Evolutionary conservation across 1,140 invertebrate species (phyloP), one percentile per base, ranked within the genome.

Genomic region (Maniola jurtina): DNA sequence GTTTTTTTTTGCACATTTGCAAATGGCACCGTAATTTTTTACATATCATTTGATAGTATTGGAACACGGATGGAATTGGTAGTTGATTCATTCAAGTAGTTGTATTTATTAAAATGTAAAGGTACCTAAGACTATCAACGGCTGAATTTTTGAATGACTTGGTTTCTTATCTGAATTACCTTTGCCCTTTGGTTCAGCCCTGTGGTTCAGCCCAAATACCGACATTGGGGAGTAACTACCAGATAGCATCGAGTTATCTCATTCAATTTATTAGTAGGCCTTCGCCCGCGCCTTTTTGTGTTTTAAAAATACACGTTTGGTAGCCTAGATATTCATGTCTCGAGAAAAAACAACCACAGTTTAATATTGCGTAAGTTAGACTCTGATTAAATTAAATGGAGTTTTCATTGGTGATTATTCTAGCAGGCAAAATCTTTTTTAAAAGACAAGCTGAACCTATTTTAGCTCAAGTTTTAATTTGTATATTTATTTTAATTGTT

Each of bases 161-260:
- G 59, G 16, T 63, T 63, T 47, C 58, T 63, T 68, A 63, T 68
- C 55, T 63, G 36, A 58, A 68, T 68, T 61, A 67, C 59, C 52
- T 61, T 67, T 56, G 66, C 54, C 61, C 66, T 68, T 68, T 68
- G 55, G 52, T 58, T 68, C 55, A 52, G 38, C 66, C 52, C 33
- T n/a, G n/a, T 68, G 55, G 52, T 58, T 68, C 55, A 52, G 38
- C 66, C 52, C 33, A 67, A 68, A 68, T 62, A 54, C 59, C 35
- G 52, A 62, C 54, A 63, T 63, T 45, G 14, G 42, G 42, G 36
- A 59, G 54, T 63, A 63, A 68, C 63, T 54, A 50, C 35, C 35
- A 58, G 66, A 63, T 68, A 68, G 14, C 35, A 62, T 67, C 50
- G 16, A 62, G 60, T 62, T 63, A 59, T 60, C 66, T 33, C 57